Base-by-base conservation (phyloP, 92 coral and sea anemone genomes). In the Ricordea florida region DNA sequence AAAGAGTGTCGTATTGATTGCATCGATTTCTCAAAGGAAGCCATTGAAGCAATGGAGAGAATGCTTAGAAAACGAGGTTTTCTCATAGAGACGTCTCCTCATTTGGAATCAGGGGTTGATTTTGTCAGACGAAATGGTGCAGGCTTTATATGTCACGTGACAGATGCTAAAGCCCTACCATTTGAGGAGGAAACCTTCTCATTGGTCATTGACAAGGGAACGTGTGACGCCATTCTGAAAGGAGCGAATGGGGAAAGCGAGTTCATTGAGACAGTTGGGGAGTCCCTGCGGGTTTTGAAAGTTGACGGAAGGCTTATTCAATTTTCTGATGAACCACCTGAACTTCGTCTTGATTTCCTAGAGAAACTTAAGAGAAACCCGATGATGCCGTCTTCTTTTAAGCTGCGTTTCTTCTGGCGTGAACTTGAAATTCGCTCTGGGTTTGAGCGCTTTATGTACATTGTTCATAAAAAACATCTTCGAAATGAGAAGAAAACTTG, bases 251-350 rank as follows among this genome's bases (percentile, higher is more conserved):
- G 90, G 46, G 93, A 90, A 56, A 37, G 25, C 3, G 82, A 74
- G 31, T 90, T 82, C 37, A 17, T 56, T 11, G 85, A 87, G 17
- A 57, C 80, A 27, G 26, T 90, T 2, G 25, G 50, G 28, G 97
- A 90, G 66, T 79, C 70, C 9, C 28, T 69, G 18, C 76, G 90
- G 31, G 96, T 90, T n/a, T 69, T 87, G 23, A 69, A 45, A 31
- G 62, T 69, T 3, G 58, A 66, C 16, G 96, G 92, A 48, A 90
- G 57, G n/a, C 55, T 90, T 8, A 33, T 86, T 35, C 96, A 90
- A 40, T 86, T 86, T 57, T 81, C 96, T 0, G 96, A 90, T 23
- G 96, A 90, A 46, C 89, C 79, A 26, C 93, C 97, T 14, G 97
- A 90, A 41, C 5, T 81, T 10, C 74, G 93, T 23, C 58, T 87